Evolutionary conservation across 2,888 invertebrate species (phyloP), one percentile per base, ranked within the genome.

Genomic region (Neoitamus cyanurus): DNA sequence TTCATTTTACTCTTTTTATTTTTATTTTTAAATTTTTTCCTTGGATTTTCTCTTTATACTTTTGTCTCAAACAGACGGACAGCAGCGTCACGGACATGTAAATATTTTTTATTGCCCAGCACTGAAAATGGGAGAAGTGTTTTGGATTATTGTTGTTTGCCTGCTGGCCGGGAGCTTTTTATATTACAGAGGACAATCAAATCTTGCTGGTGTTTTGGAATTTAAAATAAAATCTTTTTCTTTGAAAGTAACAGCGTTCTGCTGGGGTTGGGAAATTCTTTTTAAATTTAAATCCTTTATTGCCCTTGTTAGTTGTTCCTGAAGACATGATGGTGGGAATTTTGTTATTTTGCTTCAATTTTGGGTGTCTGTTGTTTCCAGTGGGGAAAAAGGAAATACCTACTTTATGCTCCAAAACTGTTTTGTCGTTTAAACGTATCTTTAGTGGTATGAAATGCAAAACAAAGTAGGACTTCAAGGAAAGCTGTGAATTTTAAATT

Each of bases 61-160:
- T 58, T 58, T 58, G 58, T 58, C 58, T 58, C 25, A 58, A 58
- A 58, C 58, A 58, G 58, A 58, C 58, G 58, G 58, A 58, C 58
- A 58, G 42, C 58, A 58, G 20, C 58, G 58, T 58, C 58, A 58
- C 58, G 20, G 58, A 58, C 58, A 58, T 58, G 58, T 58, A 58
- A 58, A 58, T 58, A 58, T 58, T 58, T 58, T 58, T 58, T 58
- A 58, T 58, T 58, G 20, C 25, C 58, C 2, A 20, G 25, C 58
- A 9, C 58, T 20, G 58, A 58, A 58, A 58, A 58, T 58, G 58
- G 58, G 58, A 58, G 25, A 58, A 58, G 58, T 58, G 58, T 58
- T 58, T 58, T 58, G 58, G 58, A 58, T 58, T 58, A 58, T 58
- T 58, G 58, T 58, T 58, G 58, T 58, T 58, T 58, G 58, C 58